phyloP scores from a whole-genome alignment of 2,797 vertebrate genomes.

The Netta rufina region DNA sequence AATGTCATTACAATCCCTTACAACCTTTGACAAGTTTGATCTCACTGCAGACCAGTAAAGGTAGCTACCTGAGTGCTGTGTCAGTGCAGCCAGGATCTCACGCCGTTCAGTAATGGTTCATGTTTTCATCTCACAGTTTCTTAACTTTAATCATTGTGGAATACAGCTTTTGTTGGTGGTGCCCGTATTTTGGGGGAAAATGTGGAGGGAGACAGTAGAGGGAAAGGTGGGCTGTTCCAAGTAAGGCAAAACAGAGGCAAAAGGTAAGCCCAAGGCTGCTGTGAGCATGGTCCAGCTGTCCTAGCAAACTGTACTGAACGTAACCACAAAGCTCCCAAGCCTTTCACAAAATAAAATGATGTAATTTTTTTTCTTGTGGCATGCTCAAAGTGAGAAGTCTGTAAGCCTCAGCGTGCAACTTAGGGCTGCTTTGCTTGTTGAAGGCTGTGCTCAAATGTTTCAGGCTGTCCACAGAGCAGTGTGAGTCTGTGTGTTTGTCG shows the following conservation, averaged over 20 bases:
- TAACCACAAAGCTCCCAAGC: not conserved
- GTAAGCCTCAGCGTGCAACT: not conserved
- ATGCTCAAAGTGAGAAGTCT: not conserved
- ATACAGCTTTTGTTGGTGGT: not conserved
- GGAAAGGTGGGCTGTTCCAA: not conserved
- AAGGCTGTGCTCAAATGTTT: not conserved
- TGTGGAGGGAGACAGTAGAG: not conserved
- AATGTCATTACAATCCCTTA: constrained; percentile 59
- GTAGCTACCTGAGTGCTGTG: not conserved
- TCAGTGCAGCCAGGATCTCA: not conserved
- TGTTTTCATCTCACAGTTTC: not conserved
- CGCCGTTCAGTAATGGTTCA: not conserved
- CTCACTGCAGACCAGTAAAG: not conserved
- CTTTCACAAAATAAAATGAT: not conserved
- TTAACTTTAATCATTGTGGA: not conserved
- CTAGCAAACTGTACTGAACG: not conserved
- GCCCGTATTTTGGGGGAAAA: not conserved
- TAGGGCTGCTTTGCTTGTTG: not conserved
- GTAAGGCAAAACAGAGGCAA: not conserved
- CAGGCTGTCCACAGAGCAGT: not conserved
- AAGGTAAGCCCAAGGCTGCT: not conserved
- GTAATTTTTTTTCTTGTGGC: not conserved
- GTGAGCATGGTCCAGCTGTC: not conserved
- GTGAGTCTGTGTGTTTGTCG: not conserved
- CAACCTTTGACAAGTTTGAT: constrained; percentile 53